Evolutionary conservation across 2,888 invertebrate genomes (phyloP).

Genomic region (Seira sanloemensis): DNA sequence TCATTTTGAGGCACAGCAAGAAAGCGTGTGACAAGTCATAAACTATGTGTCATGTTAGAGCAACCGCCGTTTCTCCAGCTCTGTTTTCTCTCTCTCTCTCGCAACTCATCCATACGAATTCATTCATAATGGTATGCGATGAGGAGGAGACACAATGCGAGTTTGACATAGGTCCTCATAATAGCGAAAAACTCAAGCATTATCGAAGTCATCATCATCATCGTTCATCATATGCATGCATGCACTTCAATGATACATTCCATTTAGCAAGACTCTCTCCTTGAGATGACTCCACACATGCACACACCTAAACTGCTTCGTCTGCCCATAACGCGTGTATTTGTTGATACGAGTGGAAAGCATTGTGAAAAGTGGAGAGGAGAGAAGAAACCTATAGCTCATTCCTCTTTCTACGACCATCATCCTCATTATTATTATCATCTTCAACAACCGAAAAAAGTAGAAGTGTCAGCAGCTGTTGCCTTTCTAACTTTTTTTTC

Average conservation of each 20-base stretch:
- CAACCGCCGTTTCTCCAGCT: constrained; percentile 8
- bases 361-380: no score
- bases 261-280: no score
- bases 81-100: constrained; percentile 32
- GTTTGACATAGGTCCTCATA: neutral
- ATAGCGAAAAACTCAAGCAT: neutral
- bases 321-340: no score
- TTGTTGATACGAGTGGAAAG: no score
- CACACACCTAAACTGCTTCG: neutral
- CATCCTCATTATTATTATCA: neutral
- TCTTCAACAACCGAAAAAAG: constrained; percentile 15
- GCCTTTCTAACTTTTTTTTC: constrained; percentile 41
- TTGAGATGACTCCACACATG: neutral
- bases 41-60: constrained; percentile 57
- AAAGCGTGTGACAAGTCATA: constrained; percentile 42
- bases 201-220: constrained; percentile 28
- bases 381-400: no score
- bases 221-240: constrained; percentile 59
- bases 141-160: neutral
- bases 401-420: no score
- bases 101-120: constrained; percentile 56
- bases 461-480: constrained; percentile 53
- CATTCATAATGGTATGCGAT: constrained; percentile 49
- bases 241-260: constrained; percentile 52
- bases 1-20: neutral